A percentile compares a stretch with the other conserved stretches of the same genome.
Evolutionary conservation across 1,140 invertebrate species (phyloP).

Genomic region (Brachionus sp.): DNA sequence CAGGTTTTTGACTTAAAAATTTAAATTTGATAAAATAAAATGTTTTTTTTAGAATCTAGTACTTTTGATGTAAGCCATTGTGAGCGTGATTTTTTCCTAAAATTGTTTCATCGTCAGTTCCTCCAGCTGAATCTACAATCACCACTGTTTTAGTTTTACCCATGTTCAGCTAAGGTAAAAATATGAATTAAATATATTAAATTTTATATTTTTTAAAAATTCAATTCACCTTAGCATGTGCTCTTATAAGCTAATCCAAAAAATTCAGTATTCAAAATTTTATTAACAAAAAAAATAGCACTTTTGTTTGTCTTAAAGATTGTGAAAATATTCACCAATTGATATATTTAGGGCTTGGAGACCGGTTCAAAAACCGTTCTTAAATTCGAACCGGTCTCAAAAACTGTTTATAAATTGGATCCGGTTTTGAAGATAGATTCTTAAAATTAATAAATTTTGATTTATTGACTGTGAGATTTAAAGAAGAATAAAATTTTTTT

Average conservation of each 20-base stretch:
- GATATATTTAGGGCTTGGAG: too few species aligned
- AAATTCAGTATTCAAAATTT: not conserved
- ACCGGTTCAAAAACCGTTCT: too few species aligned
- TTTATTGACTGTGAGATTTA: too few species aligned
- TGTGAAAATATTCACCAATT: too few species aligned
- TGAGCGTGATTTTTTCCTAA: not conserved
- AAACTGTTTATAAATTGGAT: too few species aligned
- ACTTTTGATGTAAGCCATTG: not conserved
- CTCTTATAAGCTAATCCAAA: not conserved
- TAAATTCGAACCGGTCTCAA: too few species aligned
- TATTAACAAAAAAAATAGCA: not conserved
- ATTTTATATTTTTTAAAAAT: not conserved
- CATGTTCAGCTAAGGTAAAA: not conserved
- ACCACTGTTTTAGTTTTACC: not conserved
- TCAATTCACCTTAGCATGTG: not conserved
- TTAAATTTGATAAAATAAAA: not conserved
- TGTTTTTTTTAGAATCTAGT: not conserved
- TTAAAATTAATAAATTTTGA: too few species aligned
- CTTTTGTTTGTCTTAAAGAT: not conserved
- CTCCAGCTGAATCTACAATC: constrained; percentile 6
- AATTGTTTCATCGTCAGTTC: not conserved
- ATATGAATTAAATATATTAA: not conserved
- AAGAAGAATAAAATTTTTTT: too few species aligned
- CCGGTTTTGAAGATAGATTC: too few species aligned
- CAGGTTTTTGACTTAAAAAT: not conserved